Conservation (phyloP, 2,113 vertebrate genomes). For the Electrona antarctica region DNA sequence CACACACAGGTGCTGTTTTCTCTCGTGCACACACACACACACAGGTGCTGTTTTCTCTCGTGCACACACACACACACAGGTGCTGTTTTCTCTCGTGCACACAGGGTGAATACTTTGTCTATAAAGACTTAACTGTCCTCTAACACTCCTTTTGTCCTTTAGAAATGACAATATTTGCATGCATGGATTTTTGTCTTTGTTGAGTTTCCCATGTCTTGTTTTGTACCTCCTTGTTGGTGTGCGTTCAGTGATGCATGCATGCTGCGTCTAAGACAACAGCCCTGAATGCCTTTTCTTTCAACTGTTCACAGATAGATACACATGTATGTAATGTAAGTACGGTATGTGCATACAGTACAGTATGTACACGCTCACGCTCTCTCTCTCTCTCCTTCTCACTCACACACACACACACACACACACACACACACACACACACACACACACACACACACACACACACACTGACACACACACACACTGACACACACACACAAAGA, state of each 20-base stretch:
- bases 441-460: slow-evolving; percentile 1
- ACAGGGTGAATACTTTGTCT: slow-evolving; percentile 30
- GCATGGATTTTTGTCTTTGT: slow-evolving; percentile 16
- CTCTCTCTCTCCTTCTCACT: background rate
- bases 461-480: slow-evolving; percentile 18
- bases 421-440: slow-evolving; percentile 6
- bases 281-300: slow-evolving; percentile 15
- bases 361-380: background rate
- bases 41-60: slow-evolving; percentile 55
- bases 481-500: slow-evolving; percentile 6
- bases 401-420: background rate
- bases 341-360: background rate
- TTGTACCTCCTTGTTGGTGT: too few relatives aligned
- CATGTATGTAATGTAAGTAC: slow-evolving; percentile 1
- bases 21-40: background rate
- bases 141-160: slow-evolving; percentile 11
- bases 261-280: background rate
- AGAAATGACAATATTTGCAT: slow-evolving; percentile 33
- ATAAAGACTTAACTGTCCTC: background rate
- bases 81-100: slow-evolving; percentile 40
- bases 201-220: slow-evolving; percentile 13
- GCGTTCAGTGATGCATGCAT: background rate
- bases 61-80: slow-evolving; percentile 30
- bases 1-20: slow-evolving; percentile 52
- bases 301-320: slow-evolving; percentile 21